Evolutionary conservation across 2,113 vertebrate genomes (phyloP), one percentile per base, ranked within the genome.

Genomic region (Corapipo altera): DNA sequence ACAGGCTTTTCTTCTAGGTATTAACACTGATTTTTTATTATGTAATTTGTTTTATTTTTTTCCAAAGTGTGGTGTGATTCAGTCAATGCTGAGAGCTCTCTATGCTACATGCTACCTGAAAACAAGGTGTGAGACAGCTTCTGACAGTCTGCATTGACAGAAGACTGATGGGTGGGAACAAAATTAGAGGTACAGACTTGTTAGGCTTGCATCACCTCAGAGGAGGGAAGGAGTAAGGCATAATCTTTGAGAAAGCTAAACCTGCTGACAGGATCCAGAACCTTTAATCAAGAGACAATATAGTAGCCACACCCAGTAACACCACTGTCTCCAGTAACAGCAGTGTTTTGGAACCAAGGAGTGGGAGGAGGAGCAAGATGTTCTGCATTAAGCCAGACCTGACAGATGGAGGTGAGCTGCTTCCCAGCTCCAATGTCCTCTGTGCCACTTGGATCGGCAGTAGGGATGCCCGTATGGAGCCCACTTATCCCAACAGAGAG

Each of bases 211-310:
- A 51, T 93, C 82, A 93, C 44, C 72, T 78, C 61, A 86, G 72
- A 66, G 48, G 51, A 73, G 24, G 9, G 59, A 66, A 79, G 43
- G 43, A 44, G 72, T 83, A 91, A 83, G 39, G 71, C 57, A 8
- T 79, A 89, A 83, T 22, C 15, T 79, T 76, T 90, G 85, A 80
- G 85, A 97, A 96, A 94, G 79, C 59, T 64, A 86, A 97, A 91
- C 88, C 64, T 83, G 57, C 59, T 88, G 88, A 64, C 33, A 5
- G 33, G 78, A 72, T 58, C 54, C 78, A 86, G 51, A 80, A 62
- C 21, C 72, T 94, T 75, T 93, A 61, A 94, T 92, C 79, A 90
- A 70, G 55, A 64, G 28, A 39, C 48, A 77, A 59, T 55, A 74
- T 22, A 80, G 78, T 28, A 74, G 67, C 91, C 82, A 1, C 95